phyloP scores from a whole-genome alignment of 1,140 invertebrate species.

The Drosophila trapezifrons region DNA sequence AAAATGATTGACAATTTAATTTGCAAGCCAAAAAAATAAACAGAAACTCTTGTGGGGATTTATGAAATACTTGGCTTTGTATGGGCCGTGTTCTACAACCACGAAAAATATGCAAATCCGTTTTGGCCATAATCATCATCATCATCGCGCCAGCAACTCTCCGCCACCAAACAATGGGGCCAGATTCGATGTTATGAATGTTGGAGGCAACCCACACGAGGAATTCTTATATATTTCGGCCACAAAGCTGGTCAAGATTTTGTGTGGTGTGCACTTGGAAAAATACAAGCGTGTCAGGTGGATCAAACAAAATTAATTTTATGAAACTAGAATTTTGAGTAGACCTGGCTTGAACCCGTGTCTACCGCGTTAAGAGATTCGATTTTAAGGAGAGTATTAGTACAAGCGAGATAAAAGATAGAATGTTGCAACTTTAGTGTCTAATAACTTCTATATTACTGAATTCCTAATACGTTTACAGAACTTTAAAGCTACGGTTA shows the following conservation, averaged over 20 bases:
- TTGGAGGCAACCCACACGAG: constrained; percentile 43
- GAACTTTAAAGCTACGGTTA: too few relatives aligned
- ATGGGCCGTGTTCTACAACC: constrained; percentile 48
- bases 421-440: not conserved
- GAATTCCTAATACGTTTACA: too few relatives aligned
- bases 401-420: not conserved
- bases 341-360: not conserved
- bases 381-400: too few relatives aligned
- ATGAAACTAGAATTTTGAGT: too few relatives aligned
- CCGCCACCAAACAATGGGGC: constrained; percentile 39
- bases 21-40: constrained; percentile 58
- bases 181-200: constrained; percentile 44
- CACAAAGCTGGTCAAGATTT: constrained; percentile 29
- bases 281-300: constrained; percentile 1
- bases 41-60: constrained; percentile 67
- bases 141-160: constrained; percentile 27
- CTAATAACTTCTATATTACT: not conserved
- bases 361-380: too few relatives aligned
- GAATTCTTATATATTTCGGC: constrained; percentile 44
- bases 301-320: too few relatives aligned
- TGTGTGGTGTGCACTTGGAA: constrained; percentile 21
- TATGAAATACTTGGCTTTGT: constrained; percentile 71
- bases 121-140: constrained; percentile 66
- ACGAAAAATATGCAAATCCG: constrained; percentile 75
- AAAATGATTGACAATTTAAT: constrained; percentile 84